Percentiles rank a stretch among this genome's conserved stretches.
Conservation (phyloP, 2,888 invertebrate genomes). For the Eudasyphora cyanicolor region DNA sequence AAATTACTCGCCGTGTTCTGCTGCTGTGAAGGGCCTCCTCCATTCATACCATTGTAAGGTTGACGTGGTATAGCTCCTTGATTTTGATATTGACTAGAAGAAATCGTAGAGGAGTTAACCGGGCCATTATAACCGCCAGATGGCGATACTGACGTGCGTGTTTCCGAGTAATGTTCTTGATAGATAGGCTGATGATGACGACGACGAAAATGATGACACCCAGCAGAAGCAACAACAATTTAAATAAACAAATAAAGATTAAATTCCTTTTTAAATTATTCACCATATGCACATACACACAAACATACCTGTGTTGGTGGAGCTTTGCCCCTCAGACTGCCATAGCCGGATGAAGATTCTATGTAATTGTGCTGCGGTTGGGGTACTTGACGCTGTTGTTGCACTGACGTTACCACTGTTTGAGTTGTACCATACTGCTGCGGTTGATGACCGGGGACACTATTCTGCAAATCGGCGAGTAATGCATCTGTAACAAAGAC, state of each 20-base stretch:
- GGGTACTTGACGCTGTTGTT: slow-evolving; percentile 69
- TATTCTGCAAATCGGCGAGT: slow-evolving; percentile 96
- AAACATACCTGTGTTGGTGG: slow-evolving; percentile 67
- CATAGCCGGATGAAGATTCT: slow-evolving; percentile 82
- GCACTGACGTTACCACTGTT: slow-evolving; percentile 78
- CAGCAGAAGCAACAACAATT: slow-evolving; percentile 17
- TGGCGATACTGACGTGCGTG: slow-evolving; percentile 72
- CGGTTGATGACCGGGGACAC: slow-evolving; percentile 84
- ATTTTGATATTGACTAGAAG: slow-evolving; percentile 74
- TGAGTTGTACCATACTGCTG: slow-evolving; percentile 54
- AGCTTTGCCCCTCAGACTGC: slow-evolving; percentile 88
- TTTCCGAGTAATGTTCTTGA: slow-evolving; percentile 78
- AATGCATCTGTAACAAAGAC: slow-evolving; percentile 89
- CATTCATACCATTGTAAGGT: slow-evolving; percentile 67
- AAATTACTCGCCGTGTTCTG: slow-evolving; percentile 84
- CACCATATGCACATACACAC: background rate
- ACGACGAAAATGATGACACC: background rate
- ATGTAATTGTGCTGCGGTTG: slow-evolving; percentile 70
- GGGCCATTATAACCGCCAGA: slow-evolving; percentile 65
- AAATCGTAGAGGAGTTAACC: slow-evolving; percentile 27
- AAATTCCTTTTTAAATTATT: background rate
- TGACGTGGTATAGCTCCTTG: slow-evolving; percentile 74
- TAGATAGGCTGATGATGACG: slow-evolving; percentile 71
- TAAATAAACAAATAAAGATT: slow-evolving; percentile 44
- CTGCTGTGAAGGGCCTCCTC: slow-evolving; percentile 44